Conservation (phyloP, 2,113 vertebrate genomes). For the Notothenia rossii region DNA sequence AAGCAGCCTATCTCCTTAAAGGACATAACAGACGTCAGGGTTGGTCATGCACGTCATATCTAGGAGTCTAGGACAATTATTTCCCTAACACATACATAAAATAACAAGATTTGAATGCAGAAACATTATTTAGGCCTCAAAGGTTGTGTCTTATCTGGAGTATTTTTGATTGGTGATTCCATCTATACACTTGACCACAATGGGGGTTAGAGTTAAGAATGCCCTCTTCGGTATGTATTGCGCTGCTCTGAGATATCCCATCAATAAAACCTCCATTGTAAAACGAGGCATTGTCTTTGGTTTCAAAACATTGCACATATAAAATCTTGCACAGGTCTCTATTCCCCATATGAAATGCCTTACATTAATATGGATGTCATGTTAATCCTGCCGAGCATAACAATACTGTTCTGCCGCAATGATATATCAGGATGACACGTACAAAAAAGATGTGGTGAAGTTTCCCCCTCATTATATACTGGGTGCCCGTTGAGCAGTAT, state of each 20-base stretch:
- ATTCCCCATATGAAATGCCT: slow-evolving; percentile 27
- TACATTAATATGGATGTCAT: slow-evolving; percentile 68
- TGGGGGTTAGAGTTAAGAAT: not conserved
- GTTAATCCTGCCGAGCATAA: slow-evolving; percentile 47
- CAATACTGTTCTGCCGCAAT: slow-evolving; percentile 25
- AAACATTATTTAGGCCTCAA: not conserved
- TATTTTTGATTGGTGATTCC: not conserved
- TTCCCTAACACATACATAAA: not conserved
- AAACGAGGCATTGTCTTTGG: not conserved
- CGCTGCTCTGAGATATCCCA: not conserved
- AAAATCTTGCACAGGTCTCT: slow-evolving; percentile 26
- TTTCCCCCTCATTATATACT: slow-evolving; percentile 58
- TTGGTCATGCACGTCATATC: too few species aligned
- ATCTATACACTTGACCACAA: not conserved
- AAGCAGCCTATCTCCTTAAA: too few species aligned
- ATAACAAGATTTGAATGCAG: not conserved
- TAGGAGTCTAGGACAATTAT: too few species aligned
- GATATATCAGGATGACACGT: slow-evolving; percentile 49
- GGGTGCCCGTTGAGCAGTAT: slow-evolving; percentile 55
- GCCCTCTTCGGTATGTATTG: not conserved
- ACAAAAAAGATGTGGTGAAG: slow-evolving; percentile 46
- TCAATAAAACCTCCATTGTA: slow-evolving; percentile 14
- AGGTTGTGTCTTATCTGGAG: not conserved
- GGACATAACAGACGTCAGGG: too few species aligned
- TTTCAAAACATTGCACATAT: slow-evolving; percentile 42